These are phyloP conservation scores for Acomys russatus DNA, from an alignment of 2,797 vertebrate genomes.

Conservation along the genomic window DNA sequence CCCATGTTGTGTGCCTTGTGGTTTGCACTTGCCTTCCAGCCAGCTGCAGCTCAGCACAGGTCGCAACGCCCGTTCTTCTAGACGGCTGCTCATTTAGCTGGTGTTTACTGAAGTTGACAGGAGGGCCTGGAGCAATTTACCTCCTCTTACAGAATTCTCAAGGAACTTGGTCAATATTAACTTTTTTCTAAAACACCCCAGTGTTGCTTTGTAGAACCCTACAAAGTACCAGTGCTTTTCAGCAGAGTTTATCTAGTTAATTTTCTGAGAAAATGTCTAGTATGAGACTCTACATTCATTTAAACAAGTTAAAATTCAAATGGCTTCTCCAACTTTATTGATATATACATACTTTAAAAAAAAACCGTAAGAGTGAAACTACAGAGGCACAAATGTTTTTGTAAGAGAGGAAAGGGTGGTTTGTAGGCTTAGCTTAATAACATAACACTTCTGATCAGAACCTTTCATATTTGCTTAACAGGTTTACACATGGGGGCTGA, in stretches of 20 bases:
- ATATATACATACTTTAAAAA: no score
- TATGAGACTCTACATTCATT: not conserved
- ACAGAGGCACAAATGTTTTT: fast-evolving
- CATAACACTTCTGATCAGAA: not conserved
- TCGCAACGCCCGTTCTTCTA: not conserved
- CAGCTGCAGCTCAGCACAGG: not conserved
- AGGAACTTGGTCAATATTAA: not conserved
- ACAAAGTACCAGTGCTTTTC: not conserved
- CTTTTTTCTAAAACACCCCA: not conserved
- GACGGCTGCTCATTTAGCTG: not conserved
- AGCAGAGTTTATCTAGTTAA: not conserved
- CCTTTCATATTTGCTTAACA: not conserved
- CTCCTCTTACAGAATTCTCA: not conserved
- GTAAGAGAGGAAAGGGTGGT: not conserved
- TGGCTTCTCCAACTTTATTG: not conserved
- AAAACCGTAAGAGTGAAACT: not conserved
- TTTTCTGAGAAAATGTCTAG: not conserved
- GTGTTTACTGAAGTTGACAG: not conserved
- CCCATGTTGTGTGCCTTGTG: not conserved
- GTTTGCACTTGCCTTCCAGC: not conserved
- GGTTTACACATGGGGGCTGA: not conserved
- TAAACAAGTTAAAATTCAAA: not conserved
- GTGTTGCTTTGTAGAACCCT: not conserved
- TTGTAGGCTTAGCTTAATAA: not conserved
- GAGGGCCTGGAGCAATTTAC: not conserved